Evolutionary conservation across 1,140 invertebrate genomes (phyloP), one percentile per base, ranked within the genome.

Genomic region (Drosophila miranda): DNA sequence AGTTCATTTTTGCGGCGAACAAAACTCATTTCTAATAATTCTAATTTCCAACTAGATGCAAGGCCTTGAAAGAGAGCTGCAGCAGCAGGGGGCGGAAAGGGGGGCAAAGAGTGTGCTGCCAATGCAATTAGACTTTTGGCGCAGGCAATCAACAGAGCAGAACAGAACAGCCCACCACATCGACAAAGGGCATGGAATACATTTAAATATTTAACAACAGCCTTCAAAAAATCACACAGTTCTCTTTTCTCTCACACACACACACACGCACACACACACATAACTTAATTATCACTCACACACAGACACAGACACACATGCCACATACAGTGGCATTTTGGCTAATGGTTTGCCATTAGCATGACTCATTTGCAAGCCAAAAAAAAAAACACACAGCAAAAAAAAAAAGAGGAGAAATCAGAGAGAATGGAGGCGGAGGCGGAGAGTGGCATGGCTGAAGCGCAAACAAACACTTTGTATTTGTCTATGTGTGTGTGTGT

Each of bases 281-380:
- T 61, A 75, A 75, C 61, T 75, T 75, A 75, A 78, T 71, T 75
- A 78, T 75, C 60, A 50, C 66, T 59, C 73, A 71, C 73, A 64
- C 60, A 62, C 55, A 44, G 6, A 55, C 19, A 34, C 16, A 55
- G 14, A 34, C 16, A 45, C 71, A 75, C 45, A 59, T 41, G 42
- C 58, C 57, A 62, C 45, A 58, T 45, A 58, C 41, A 64, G 74
- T 42, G 69, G 80, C 79, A 82, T 75, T 87, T 87, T 76, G 68
- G 78, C 82, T 87, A 87, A 87, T 87, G 82, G 82, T 75, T 78
- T 78, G 78, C 82, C 82, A 87, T 87, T 87, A 87, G 82, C 82
- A 82, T 82, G 82, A 87, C 82, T 87, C 83, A 87, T 87, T 87
- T 87, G 84, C 80, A 77, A 73, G 66, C 67, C 49, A 62, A 79